A percentile compares a stretch with the other conserved stretches of the same genome.
Evolutionary conservation across 2,113 vertebrate genomes (phyloP).

Genomic region (Chloroceryle aenea): DNA sequence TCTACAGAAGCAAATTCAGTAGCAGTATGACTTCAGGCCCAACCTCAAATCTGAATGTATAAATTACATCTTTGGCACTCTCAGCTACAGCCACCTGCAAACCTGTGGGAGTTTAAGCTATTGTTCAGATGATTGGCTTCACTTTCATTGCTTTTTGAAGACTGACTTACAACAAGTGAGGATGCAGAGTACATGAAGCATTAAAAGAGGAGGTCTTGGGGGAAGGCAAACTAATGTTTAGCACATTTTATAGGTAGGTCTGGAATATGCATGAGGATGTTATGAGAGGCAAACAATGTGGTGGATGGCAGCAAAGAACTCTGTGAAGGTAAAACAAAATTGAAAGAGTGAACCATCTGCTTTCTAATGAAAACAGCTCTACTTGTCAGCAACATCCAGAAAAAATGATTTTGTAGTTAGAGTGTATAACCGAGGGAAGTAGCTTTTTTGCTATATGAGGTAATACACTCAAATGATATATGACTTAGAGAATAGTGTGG

Average conservation of each 20-base stretch:
- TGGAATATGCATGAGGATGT: background rate
- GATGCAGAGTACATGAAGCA: background rate
- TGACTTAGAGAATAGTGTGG: constrained; percentile 78
- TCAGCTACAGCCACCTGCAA: background rate
- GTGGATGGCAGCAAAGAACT: background rate
- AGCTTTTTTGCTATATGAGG: constrained; percentile 75
- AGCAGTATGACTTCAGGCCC: background rate
- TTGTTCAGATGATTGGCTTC: background rate
- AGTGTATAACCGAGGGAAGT: constrained; percentile 60
- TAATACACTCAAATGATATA: constrained; percentile 85
- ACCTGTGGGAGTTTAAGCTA: background rate
- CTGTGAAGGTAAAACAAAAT: constrained; percentile 55
- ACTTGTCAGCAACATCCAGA: constrained; percentile 70
- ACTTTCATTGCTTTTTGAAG: background rate
- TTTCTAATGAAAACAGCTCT: constrained; percentile 71
- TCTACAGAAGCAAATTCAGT: background rate
- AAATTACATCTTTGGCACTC: background rate
- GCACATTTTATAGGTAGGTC: background rate
- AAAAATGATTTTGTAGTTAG: constrained; percentile 75
- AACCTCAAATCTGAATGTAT: background rate
- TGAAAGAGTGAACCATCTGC: constrained; percentile 70
- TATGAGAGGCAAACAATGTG: background rate
- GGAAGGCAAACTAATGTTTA: background rate
- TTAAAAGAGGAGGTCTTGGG: background rate
- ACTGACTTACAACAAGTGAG: background rate